Base-by-base conservation (phyloP, 2,888 invertebrate species). In the Acronicta psi region DNA sequence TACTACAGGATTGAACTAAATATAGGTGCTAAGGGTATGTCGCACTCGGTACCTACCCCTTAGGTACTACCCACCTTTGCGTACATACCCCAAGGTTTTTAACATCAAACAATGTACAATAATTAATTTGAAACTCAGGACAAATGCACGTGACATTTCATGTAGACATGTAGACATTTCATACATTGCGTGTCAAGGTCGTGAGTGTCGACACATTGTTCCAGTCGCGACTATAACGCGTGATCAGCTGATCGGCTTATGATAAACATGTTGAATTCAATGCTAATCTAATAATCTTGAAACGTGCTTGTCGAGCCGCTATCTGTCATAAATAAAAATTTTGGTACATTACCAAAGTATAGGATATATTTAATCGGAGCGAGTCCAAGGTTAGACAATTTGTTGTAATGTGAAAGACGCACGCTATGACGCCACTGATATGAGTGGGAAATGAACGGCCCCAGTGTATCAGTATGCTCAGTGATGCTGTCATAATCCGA, bases 401-500 rank as follows among this genome's bases (percentile, higher is more conserved):
- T n/a, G 34, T 34, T 34, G n/a, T 7, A 34, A n/a, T 34, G n/a
- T 6, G n/a, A n/a, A 6, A 34, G 5, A 34, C 6, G 34, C 34
- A n/a, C n/a, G n/a, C n/a, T n/a, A n/a, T n/a, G n/a, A n/a, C n/a
- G 13, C 13, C 11, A 2, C 1, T 34, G n/a, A n/a, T 34, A 34
- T 5, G 34, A 34, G 13, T 66, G 51, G 50, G 64, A 51, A 69
- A 56, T 50, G 56, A 50, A 17, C 45, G 46, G 56, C 36, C 57
- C 46, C 29, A 36, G 34, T 40, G 14, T 37, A 45, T 55, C 64
- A 20, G 1, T 18, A 20, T 18, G 37, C 17, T 38, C 53, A 47
- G 11, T 44, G 38, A 23, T 29, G 10, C 25, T 17, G 34, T 41
- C 42, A 18, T 42, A 13, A 37, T 41, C n/a, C 29, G 11, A 29